Conservation (phyloP, 2,888 invertebrate species). For the Molanna angustata region DNA sequence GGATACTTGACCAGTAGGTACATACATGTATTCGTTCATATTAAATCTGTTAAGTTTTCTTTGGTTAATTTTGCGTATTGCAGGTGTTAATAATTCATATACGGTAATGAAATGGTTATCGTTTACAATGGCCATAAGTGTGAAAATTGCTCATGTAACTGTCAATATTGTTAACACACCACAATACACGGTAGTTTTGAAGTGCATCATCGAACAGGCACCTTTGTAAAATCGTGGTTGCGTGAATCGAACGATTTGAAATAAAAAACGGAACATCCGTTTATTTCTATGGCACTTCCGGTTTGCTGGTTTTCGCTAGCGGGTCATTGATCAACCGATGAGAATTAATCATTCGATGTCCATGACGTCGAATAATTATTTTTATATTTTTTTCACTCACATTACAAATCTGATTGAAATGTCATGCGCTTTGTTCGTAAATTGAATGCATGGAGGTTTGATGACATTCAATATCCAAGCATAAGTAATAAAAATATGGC, state of each 20-base stretch:
- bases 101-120: too few relatives aligned
- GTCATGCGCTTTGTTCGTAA: not conserved
- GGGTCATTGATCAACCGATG: conserved; percentile 27
- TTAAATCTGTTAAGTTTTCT: too few relatives aligned
- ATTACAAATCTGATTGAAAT: not conserved
- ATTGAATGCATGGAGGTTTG: too few relatives aligned
- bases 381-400: too few relatives aligned
- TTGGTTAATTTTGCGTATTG: too few relatives aligned
- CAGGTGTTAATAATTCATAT: too few relatives aligned
- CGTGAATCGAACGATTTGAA: conserved; percentile 25
- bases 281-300: conserved; percentile 22
- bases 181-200: too few relatives aligned
- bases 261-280: conserved; percentile 19
- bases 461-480: too few relatives aligned
- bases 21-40: too few relatives aligned
- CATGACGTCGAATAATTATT: conserved; percentile 9
- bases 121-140: conserved; percentile 16
- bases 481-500: too few relatives aligned
- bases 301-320: conserved; percentile 18
- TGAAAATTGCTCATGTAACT: conserved; percentile 20
- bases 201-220: conserved; percentile 17
- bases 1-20: too few relatives aligned
- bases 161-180: conserved; percentile 16
- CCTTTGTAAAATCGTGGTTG: conserved; percentile 23
- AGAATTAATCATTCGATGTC: conserved; percentile 13